These are phyloP conservation scores for Apodemus sylvaticus DNA, from an alignment of 2,113 vertebrate genomes.

Conservation along the genomic window DNA sequence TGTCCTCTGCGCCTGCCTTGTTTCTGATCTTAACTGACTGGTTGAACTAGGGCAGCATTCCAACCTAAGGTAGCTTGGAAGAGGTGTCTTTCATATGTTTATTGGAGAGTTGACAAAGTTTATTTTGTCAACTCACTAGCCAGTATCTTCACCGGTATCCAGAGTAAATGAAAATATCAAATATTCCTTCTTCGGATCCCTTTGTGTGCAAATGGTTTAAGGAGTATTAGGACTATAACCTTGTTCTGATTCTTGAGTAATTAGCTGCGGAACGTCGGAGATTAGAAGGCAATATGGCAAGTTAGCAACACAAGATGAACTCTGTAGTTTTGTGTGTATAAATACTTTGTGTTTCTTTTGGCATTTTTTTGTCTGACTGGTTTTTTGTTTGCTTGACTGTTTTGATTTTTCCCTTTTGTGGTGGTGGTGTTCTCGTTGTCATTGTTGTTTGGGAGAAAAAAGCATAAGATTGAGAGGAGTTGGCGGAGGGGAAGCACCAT, in stretches of 20 bases:
- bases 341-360: not conserved
- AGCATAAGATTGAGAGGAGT: not conserved
- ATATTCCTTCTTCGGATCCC: not conserved
- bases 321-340: not conserved
- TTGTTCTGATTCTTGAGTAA: not conserved
- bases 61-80: slow-evolving; percentile 21
- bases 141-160: not conserved
- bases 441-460: not conserved
- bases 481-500: not conserved
- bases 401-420: not conserved
- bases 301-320: not conserved
- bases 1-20: slow-evolving; percentile 48
- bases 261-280: not conserved
- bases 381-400: not conserved
- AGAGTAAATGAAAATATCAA: slow-evolving; percentile 54
- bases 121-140: slow-evolving; percentile 48
- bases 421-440: too few species aligned
- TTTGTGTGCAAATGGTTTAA: slow-evolving; percentile 2
- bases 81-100: slow-evolving; percentile 20
- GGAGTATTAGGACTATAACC: not conserved
- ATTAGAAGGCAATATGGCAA: not conserved
- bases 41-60: slow-evolving; percentile 51
- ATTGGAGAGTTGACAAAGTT: slow-evolving; percentile 14
- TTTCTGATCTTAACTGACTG: slow-evolving; percentile 59
- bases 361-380: not conserved